Evolutionary conservation across 2,888 invertebrate species (phyloP).

Genomic region (Cataglyphis altisquamis): DNA sequence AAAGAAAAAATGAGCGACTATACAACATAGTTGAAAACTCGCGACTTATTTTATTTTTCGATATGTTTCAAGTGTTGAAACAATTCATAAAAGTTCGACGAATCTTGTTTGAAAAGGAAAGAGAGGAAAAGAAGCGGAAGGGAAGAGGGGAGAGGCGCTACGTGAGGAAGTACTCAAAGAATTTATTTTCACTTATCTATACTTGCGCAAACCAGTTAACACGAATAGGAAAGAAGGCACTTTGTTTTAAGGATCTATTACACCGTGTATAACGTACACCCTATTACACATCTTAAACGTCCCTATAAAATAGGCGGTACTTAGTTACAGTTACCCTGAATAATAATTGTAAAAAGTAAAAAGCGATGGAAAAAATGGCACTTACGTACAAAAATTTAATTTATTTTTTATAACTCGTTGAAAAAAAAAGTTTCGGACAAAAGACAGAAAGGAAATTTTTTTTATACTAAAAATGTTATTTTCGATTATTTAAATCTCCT

Average conservation of each 20-base stretch:
- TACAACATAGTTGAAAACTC: slow-evolving; percentile 27
- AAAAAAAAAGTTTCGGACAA: background rate
- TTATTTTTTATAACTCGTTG: background rate
- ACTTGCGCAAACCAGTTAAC: slow-evolving; percentile 36
- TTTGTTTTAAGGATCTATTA: slow-evolving; percentile 54
- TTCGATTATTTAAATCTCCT: background rate
- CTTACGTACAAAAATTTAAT: slow-evolving; percentile 9
- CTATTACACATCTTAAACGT: slow-evolving; percentile 35
- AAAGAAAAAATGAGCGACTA: slow-evolving; percentile 11
- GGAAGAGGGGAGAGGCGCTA: background rate
- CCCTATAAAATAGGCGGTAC: slow-evolving; percentile 9
- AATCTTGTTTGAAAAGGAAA: slow-evolving; percentile 20
- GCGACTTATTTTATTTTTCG: slow-evolving; percentile 34
- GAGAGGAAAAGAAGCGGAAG: background rate
- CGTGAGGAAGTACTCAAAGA: slow-evolving; percentile 13
- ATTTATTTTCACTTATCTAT: slow-evolving; percentile 15
- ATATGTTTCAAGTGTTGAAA: slow-evolving; percentile 36
- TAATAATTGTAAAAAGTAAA: background rate
- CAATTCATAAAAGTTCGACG: slow-evolving; percentile 38
- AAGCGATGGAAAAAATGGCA: background rate
- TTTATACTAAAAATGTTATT: background rate
- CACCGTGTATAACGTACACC: slow-evolving; percentile 33
- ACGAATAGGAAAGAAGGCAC: slow-evolving; percentile 25
- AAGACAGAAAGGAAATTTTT: background rate
- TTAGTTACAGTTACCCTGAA: slow-evolving; percentile 16